Conservation (phyloP, 2,113 vertebrate genomes). For the Stegostoma tigrinum region DNA sequence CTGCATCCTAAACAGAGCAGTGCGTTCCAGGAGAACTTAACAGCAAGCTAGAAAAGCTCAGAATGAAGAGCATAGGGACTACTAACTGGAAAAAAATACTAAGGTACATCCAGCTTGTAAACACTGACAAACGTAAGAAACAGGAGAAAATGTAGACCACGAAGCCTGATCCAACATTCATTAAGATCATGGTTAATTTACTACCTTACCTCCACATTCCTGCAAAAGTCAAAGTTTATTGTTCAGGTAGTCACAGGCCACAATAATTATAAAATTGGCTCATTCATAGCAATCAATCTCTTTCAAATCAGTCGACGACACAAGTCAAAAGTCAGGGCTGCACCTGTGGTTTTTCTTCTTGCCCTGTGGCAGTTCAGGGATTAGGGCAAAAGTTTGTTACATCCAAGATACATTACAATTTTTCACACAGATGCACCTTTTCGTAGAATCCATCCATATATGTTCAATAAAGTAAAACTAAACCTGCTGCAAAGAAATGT, state of each 20-base stretch:
- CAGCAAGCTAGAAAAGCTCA: neutral
- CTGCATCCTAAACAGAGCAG: neutral
- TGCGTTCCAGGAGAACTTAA: neutral
- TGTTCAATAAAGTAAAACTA: neutral
- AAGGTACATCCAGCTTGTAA: neutral
- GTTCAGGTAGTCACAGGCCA: neutral
- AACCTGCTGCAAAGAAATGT: neutral
- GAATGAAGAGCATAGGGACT: neutral
- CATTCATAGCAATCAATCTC: neutral
- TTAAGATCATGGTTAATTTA: neutral
- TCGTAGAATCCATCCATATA: neutral
- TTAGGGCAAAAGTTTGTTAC: neutral
- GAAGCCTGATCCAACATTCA: neutral
- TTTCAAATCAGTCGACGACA: neutral
- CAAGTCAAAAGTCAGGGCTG: neutral
- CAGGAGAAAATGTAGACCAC: neutral
- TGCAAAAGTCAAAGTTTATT: neutral
- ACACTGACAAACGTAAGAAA: neutral
- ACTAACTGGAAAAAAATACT: neutral
- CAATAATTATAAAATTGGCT: neutral
- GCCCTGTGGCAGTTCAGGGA: neutral
- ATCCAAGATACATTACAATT: neutral
- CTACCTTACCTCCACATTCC: neutral
- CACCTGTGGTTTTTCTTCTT: neutral
- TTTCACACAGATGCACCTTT: neutral